A percentile compares a stretch with the other conserved stretches of the same genome.
Conservation (phyloP, 2,797 vertebrate genomes). For the Sebastolobus alascanus region DNA sequence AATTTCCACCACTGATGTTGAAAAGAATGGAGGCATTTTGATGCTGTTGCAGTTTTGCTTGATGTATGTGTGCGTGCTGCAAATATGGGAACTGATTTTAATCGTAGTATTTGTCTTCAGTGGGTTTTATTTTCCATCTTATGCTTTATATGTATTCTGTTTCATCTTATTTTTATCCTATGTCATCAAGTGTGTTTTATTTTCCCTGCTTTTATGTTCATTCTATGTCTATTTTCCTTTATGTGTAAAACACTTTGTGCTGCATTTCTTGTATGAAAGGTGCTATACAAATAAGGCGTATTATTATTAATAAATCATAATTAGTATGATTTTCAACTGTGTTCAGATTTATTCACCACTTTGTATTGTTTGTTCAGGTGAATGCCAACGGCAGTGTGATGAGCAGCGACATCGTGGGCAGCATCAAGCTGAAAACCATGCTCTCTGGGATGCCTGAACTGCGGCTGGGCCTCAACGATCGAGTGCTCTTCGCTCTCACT, state of each 20-base stretch:
- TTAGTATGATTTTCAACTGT: neutral
- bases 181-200: neutral
- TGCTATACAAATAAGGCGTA: neutral
- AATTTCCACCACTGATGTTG: neutral
- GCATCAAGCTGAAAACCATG: slow-evolving; percentile 95
- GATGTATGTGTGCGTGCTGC: neutral
- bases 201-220: neutral
- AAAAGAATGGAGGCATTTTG: neutral
- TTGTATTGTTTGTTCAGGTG: slow-evolving; percentile 82
- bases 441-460: slow-evolving; percentile 96
- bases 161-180: neutral
- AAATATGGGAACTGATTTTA: neutral
- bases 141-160: neutral
- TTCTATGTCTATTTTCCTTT: neutral
- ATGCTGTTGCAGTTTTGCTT: neutral
- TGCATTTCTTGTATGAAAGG: neutral
- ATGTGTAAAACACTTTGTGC: neutral
- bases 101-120: neutral
- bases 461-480: slow-evolving; percentile 93
- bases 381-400: slow-evolving; percentile 92
- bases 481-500: slow-evolving; percentile 93
- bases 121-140: neutral
- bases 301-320: neutral
- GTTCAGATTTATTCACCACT: neutral
- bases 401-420: slow-evolving; percentile 95